Conservation (phyloP, 2,113 vertebrate species). For the Phyllopteryx taeniolatus region DNA sequence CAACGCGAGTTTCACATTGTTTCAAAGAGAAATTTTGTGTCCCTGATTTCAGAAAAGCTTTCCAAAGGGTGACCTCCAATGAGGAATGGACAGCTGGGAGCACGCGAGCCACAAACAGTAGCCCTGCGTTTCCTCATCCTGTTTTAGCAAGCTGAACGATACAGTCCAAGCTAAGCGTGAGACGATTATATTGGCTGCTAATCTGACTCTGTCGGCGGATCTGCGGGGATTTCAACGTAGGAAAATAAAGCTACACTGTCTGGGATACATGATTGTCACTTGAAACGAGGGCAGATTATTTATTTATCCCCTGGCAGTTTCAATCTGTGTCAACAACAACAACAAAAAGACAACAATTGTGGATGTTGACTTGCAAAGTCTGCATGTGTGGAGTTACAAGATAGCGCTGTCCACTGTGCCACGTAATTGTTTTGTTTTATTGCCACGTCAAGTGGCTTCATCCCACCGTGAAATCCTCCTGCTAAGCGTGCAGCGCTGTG, state of each 20-base stretch:
- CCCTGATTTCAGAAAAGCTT: no score
- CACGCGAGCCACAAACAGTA: conserved; percentile 41
- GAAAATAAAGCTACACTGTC: background rate
- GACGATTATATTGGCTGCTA: conserved; percentile 20
- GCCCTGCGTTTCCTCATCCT: conserved; percentile 23
- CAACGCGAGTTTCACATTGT: no score
- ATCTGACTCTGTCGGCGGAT: conserved; percentile 3
- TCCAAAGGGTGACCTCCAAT: background rate
- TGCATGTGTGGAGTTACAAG: background rate
- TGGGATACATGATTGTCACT: background rate
- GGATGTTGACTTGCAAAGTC: background rate
- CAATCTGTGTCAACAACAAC: background rate
- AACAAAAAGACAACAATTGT: background rate
- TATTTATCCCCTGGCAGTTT: background rate
- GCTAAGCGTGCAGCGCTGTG: conserved; percentile 19
- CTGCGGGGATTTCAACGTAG: background rate
- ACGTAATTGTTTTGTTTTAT: background rate
- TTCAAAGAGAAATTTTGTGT: no score
- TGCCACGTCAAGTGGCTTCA: conserved; percentile 8
- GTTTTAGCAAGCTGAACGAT: conserved; percentile 43
- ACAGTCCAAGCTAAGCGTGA: conserved; percentile 8
- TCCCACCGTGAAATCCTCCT: conserved; percentile 19
- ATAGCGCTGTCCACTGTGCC: background rate
- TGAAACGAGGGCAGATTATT: background rate
- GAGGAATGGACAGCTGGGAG: background rate